phyloP scores from a whole-genome alignment of 64 coral and sea anemone genomes.

The Acropora tenuis region DNA sequence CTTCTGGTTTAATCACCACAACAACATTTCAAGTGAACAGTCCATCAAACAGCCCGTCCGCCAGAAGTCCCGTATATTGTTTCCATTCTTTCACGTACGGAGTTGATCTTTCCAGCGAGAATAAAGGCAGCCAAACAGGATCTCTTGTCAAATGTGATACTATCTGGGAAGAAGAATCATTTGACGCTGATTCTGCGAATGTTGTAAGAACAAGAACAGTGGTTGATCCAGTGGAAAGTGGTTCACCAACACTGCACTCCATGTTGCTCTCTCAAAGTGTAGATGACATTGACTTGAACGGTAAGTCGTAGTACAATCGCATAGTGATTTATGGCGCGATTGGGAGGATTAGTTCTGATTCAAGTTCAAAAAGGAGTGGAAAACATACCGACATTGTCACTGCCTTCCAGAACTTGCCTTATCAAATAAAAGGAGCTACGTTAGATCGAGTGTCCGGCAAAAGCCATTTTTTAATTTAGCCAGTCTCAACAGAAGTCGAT shows the following conservation, averaged over 20 bases:
- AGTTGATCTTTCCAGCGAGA: neutral
- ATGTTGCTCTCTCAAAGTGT: neutral
- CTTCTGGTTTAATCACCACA: neutral
- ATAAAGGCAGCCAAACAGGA: neutral
- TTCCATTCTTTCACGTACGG: conserved; percentile 47
- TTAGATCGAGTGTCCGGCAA: too few species aligned
- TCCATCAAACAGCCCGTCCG: neutral
- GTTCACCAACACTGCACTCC: neutral
- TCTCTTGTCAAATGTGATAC: too few species aligned
- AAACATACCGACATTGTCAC: too few species aligned
- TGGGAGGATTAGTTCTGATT: too few species aligned
- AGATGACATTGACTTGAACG: neutral
- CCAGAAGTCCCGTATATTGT: conserved; percentile 33
- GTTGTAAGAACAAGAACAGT: conserved; percentile 13
- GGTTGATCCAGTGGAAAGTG: neutral
- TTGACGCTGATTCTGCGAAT: conserved; percentile 34
- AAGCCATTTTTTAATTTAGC: too few species aligned
- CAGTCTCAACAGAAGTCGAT: too few species aligned
- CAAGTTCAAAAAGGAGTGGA: too few species aligned
- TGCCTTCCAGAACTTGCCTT: too few species aligned
- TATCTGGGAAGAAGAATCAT: conserved; percentile 9
- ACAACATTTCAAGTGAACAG: neutral
- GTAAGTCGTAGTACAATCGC: neutral
- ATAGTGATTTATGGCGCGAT: too few species aligned
- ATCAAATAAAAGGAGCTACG: too few species aligned